Evolutionary conservation across 2,113 vertebrate genomes (phyloP).

Genomic region (Columba livia): DNA sequence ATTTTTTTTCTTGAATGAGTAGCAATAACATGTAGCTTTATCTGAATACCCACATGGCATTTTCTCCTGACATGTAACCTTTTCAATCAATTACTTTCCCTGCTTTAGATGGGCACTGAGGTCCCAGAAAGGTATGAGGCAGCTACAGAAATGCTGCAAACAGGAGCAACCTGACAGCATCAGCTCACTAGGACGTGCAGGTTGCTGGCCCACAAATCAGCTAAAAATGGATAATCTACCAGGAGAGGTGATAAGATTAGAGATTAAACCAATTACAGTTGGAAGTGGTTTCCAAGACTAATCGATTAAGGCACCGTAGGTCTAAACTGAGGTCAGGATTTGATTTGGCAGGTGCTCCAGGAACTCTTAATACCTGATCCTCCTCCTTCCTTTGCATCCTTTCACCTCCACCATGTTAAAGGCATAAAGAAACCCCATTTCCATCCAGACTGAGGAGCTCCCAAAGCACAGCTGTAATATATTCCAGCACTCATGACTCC

Average conservation of each 20-base stretch:
- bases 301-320: neutral
- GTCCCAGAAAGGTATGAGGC: neutral
- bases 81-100: neutral
- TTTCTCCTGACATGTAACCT: neutral
- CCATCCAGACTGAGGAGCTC: accelerated
- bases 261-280: slow-evolving; percentile 12
- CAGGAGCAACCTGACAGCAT: neutral
- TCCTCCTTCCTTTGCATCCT: neutral
- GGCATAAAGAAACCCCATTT: neutral
- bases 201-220: neutral
- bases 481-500: neutral
- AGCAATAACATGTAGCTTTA: neutral
- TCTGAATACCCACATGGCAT: neutral
- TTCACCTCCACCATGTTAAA: neutral
- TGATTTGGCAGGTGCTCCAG: neutral
- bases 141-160: neutral
- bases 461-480: neutral
- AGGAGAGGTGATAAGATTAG: neutral
- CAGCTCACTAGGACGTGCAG: neutral
- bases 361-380: neutral
- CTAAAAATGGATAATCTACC: slow-evolving; percentile 34
- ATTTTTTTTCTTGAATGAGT: neutral
- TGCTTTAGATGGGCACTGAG: neutral
- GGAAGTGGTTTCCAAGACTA: neutral
- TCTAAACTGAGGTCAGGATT: neutral